Evolutionary conservation across 2,888 invertebrate species (phyloP).

Genomic region (Tineola bisselliella): DNA sequence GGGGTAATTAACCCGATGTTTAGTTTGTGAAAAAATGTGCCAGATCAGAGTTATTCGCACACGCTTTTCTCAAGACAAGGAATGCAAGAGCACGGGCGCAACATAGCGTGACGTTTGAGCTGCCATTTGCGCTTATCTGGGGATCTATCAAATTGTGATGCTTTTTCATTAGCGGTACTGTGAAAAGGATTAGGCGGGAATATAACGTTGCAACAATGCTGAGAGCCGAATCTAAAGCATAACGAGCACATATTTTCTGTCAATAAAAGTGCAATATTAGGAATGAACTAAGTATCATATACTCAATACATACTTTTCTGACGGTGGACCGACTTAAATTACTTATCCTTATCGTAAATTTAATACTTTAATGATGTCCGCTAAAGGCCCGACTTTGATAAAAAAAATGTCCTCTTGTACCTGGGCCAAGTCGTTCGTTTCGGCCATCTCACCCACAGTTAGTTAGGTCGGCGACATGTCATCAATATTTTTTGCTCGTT

Average conservation of each 20-base stretch:
- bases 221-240: conserved; percentile 18
- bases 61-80: conserved; percentile 36
- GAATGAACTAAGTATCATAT: neutral
- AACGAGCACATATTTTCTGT: neutral
- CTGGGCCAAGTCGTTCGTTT: conserved; percentile 37
- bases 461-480: conserved; percentile 50
- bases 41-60: conserved; percentile 36
- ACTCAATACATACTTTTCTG: neutral
- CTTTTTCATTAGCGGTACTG: conserved; percentile 32
- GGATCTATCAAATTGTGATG: conserved; percentile 38
- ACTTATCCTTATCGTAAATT: conserved; percentile 48
- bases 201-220: conserved; percentile 23
- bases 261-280: neutral
- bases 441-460: conserved; percentile 39
- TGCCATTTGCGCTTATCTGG: conserved; percentile 27
- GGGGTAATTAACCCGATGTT: conserved; percentile 37
- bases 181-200: conserved; percentile 33
- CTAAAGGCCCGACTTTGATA: conserved; percentile 41
- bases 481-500: conserved; percentile 58
- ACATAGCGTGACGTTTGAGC: conserved; percentile 32
- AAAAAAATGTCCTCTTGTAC: conserved; percentile 34
- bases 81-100: conserved; percentile 28
- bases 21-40: conserved; percentile 33
- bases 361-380: conserved; percentile 59
- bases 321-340: conserved; percentile 4